phyloP scores from a whole-genome alignment of 1,140 invertebrate genomes.

The Lutraria rhynchaena region DNA sequence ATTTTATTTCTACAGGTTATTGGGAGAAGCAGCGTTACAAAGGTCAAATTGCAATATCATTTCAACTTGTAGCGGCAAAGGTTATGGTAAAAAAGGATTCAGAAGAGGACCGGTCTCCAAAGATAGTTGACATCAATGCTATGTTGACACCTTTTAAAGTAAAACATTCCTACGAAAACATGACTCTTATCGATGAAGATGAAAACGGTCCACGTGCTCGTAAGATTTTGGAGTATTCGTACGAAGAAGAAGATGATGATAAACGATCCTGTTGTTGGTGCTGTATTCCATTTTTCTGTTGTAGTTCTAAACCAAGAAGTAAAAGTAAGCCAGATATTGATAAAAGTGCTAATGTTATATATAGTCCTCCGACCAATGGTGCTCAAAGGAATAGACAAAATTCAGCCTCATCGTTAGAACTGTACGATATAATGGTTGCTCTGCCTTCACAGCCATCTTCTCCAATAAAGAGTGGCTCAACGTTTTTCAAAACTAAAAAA shows the following conservation, averaged over 20 bases:
- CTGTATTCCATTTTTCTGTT: conserved; percentile 46
- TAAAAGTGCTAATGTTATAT: conserved; percentile 43
- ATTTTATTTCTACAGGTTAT: conserved; percentile 63
- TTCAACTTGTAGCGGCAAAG: conserved; percentile 48
- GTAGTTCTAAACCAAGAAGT: conserved; percentile 4
- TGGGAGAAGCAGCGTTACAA: conserved; percentile 76
- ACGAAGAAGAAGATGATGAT: conserved; percentile 46
- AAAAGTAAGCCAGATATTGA: conserved; percentile 26
- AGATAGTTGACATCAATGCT: conserved; percentile 48
- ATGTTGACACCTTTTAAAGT: conserved; percentile 57
- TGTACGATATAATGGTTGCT: conserved; percentile 55
- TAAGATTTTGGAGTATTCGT: conserved; percentile 56
- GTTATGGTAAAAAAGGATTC: conserved; percentile 59
- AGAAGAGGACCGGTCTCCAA: conserved; percentile 36
- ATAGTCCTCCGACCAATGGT: conserved; percentile 31
- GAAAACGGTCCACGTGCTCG: conserved; percentile 31
- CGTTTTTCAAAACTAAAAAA: conserved; percentile 58
- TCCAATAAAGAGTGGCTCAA: conserved; percentile 53
- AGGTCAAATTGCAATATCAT: conserved; percentile 66
- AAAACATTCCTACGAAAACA: conserved; percentile 60
- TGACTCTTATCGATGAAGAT: conserved; percentile 44
- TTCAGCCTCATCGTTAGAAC: conserved; percentile 28
- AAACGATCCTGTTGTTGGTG: conserved; percentile 35
- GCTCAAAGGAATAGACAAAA: conserved; percentile 38
- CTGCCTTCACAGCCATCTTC: conserved; percentile 56